Percentiles rank a stretch among this genome's conserved stretches.
These are phyloP conservation scores for Vanacampus margaritifer DNA, from an alignment of 2,113 vertebrate genomes.

Conservation along the genomic window DNA sequence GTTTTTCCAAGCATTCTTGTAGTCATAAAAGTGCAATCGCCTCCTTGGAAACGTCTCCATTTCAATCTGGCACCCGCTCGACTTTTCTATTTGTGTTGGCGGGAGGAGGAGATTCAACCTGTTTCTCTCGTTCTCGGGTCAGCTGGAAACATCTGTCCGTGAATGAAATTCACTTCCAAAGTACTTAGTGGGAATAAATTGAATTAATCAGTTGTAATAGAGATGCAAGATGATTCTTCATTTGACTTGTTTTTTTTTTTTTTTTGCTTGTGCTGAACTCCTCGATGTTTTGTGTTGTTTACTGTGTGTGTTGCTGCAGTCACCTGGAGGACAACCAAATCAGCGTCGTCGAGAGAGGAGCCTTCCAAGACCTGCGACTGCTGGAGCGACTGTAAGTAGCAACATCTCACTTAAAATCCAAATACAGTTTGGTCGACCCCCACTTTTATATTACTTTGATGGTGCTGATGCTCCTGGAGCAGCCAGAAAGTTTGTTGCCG, in stretches of 20 bases:
- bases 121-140: slow-evolving; percentile 21
- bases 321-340: slow-evolving; percentile 98
- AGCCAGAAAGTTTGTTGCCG: too few relatives aligned
- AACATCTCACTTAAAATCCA: background rate
- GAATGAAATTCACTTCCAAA: slow-evolving; percentile 8
- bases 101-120: slow-evolving; percentile 33
- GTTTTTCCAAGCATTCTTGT: slow-evolving; percentile 25
- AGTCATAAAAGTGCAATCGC: slow-evolving; percentile 20
- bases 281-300: background rate
- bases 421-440: background rate
- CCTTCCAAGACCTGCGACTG: slow-evolving; percentile 95
- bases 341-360: slow-evolving; percentile 91
- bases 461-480: background rate
- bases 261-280: background rate
- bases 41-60: slow-evolving; percentile 35
- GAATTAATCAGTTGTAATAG: background rate
- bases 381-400: slow-evolving; percentile 93
- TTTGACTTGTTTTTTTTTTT: background rate
- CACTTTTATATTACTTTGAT: background rate
- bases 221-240: slow-evolving; percentile 2
- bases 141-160: slow-evolving; percentile 11
- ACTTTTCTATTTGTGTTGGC: slow-evolving; percentile 23
- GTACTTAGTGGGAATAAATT: background rate
- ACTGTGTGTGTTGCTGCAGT: slow-evolving; percentile 58
- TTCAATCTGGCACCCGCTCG: slow-evolving; percentile 15